A percentile compares a stretch with the other conserved stretches of the same genome.
Evolutionary conservation across 2,113 vertebrate species (phyloP).

Genomic region (Muntiacus reevesi): DNA sequence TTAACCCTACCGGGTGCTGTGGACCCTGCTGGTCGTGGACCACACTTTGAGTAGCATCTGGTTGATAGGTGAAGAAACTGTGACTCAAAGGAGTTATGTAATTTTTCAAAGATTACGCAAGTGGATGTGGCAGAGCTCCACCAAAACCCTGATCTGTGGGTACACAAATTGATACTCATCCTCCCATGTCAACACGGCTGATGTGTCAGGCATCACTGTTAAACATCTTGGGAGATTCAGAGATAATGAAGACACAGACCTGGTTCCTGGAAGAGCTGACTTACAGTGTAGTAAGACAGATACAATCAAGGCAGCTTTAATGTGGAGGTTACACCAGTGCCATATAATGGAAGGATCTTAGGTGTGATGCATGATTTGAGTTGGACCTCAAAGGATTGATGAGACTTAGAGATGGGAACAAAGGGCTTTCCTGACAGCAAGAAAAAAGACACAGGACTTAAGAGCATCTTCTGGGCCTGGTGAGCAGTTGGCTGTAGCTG

Average conservation of each 20-base stretch:
- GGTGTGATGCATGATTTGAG: not conserved
- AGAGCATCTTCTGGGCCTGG: not conserved
- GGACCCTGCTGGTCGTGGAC: not conserved
- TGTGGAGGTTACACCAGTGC: not conserved
- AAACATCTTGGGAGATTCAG: not conserved
- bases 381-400: not conserved
- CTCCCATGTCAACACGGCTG: not conserved
- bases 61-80: not conserved
- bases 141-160: not conserved
- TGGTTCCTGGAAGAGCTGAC: not conserved
- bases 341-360: not conserved
- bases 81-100: not conserved
- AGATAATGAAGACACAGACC: not conserved
- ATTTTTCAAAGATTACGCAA: not conserved
- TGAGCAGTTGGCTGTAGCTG: not conserved
- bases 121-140: not conserved
- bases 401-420: not conserved
- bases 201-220: not conserved
- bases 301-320: not conserved
- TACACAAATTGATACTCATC: not conserved
- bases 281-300: not conserved
- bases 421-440: not conserved
- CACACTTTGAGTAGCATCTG: not conserved
- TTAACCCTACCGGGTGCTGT: not conserved
- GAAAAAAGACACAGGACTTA: not conserved